These are phyloP conservation scores for Heterodera filipjevi DNA, from an alignment of 2,888 invertebrate species.

Conservation along the genomic window DNA sequence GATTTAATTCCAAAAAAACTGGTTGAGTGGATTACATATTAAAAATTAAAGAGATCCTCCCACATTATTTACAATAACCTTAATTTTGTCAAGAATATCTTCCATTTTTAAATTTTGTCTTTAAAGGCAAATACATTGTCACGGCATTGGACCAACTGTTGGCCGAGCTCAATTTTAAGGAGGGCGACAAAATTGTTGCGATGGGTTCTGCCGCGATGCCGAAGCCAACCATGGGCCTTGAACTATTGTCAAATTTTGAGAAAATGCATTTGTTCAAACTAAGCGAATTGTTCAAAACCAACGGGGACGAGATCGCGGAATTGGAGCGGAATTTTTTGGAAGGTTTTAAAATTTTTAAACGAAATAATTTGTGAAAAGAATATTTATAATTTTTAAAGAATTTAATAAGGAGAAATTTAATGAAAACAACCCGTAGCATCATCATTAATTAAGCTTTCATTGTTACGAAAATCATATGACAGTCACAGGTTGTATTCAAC, in stretches of 20 bases:
- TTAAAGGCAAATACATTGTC: constrained; percentile 49
- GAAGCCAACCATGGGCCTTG: constrained; percentile 44
- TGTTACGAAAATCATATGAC: no score
- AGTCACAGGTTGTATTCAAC: no score
- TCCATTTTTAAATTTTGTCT: no score
- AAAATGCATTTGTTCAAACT: constrained; percentile 51
- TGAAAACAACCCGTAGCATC: no score
- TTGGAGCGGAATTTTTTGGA: constrained; percentile 58
- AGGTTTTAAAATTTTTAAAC: constrained; percentile 39
- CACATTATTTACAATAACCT: no score
- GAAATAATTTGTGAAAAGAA: neutral
- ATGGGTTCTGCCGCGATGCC: constrained; percentile 46
- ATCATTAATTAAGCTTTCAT: no score
- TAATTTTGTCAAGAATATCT: no score
- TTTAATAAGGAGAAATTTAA: no score
- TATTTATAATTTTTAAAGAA: neutral
- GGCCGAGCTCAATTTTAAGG: constrained; percentile 50
- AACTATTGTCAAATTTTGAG: constrained; percentile 56
- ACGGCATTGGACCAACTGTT: constrained; percentile 42
- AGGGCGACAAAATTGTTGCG: constrained; percentile 55
- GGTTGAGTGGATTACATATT: no score
- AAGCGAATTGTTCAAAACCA: constrained; percentile 47
- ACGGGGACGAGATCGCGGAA: constrained; percentile 50
- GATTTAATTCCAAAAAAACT: no score
- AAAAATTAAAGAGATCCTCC: no score